These are phyloP conservation scores for Ctenopoma kingsleyae DNA, from an alignment of 2,797 vertebrate genomes.

Conservation along the genomic window DNA sequence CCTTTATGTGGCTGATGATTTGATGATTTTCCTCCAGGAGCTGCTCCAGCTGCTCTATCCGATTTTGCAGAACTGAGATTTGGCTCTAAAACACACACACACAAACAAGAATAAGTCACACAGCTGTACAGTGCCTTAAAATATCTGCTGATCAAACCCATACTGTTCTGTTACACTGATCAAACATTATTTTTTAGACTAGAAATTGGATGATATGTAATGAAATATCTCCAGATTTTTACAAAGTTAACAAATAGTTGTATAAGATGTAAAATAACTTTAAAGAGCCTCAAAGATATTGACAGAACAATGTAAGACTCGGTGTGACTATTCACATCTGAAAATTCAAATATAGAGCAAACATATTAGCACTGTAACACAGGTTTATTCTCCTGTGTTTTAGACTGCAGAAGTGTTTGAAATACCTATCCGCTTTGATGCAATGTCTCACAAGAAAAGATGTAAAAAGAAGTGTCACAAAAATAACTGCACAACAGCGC, in stretches of 20 bases:
- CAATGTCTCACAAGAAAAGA: too few relatives aligned
- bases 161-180: not conserved
- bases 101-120: conserved; percentile 20
- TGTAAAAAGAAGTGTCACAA: not conserved
- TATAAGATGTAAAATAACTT: not conserved
- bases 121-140: conserved; percentile 10
- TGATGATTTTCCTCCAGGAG: conserved; percentile 99
- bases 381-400: not conserved
- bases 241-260: not conserved
- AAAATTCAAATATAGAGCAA: not conserved
- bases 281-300: not conserved
- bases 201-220: not conserved
- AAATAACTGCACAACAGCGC: conserved; percentile 3
- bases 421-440: too few relatives aligned
- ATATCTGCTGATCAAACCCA: conserved; percentile 22
- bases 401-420: not conserved
- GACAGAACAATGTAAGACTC: not conserved
- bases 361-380: not conserved
- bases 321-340: not conserved
- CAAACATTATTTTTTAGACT: not conserved
- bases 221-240: not conserved
- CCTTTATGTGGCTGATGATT: conserved; percentile 99
- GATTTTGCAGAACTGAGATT: conserved; percentile 98
- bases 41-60: conserved; percentile 98
- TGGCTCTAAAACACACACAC: conserved; percentile 87